These are phyloP conservation scores for Busarellus nigricollis DNA, from an alignment of 2,797 vertebrate species.

Conservation along the genomic window DNA sequence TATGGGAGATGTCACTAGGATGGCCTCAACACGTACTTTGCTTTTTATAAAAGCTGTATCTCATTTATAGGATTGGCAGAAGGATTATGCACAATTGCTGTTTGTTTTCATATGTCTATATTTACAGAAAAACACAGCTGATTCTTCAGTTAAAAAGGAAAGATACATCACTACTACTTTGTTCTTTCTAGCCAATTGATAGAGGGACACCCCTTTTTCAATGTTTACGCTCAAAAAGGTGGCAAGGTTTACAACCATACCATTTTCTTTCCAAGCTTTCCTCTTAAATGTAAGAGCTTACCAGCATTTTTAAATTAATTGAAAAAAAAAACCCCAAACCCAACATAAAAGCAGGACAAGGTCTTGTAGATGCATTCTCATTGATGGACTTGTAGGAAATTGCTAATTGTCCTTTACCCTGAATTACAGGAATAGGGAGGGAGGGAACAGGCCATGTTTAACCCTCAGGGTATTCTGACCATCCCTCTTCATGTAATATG, in stretches of 20 bases:
- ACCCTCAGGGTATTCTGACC: constrained; percentile 10
- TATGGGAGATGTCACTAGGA: neutral
- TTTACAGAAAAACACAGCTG: neutral
- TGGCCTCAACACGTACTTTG: neutral
- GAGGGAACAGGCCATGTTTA: constrained; percentile 1
- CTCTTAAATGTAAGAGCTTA: neutral
- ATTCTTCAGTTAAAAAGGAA: neutral
- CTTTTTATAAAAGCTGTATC: neutral
- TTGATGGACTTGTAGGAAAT: constrained; percentile 29
- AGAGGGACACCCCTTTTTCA: neutral
- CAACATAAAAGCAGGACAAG: neutral
- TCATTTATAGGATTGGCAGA: neutral
- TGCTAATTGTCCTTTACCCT: constrained; percentile 39
- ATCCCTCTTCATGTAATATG: constrained; percentile 10
- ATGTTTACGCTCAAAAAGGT: neutral
- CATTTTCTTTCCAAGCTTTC: neutral
- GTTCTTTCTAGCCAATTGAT: neutral
- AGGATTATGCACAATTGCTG: neutral
- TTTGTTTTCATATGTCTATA: neutral
- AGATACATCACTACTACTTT: neutral
- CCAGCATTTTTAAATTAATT: neutral
- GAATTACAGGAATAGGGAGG: constrained; percentile 8
- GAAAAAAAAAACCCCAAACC: neutral
- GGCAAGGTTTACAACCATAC: neutral
- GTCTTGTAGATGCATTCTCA: neutral